Percentiles rank a stretch among this genome's conserved stretches.
These are phyloP conservation scores for Channa argus DNA, from an alignment of 2,113 vertebrate genomes.

Conservation along the genomic window DNA sequence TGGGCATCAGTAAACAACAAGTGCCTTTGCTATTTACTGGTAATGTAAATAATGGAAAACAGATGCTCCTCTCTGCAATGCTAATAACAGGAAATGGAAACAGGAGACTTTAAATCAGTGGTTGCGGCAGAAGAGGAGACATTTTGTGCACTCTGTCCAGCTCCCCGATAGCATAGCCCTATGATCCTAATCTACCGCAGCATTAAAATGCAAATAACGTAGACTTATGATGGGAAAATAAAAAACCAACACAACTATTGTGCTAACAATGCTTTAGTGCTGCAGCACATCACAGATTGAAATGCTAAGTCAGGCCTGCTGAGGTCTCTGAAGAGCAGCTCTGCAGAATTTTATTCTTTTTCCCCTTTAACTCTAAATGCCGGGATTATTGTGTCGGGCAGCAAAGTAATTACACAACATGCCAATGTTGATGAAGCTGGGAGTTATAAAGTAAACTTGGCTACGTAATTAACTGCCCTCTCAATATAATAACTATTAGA, in stretches of 20 bases:
- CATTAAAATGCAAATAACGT: neutral
- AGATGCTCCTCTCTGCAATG: conserved; percentile 26
- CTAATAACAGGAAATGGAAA: conserved; percentile 73
- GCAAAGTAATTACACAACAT: conserved; percentile 41
- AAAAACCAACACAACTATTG: neutral
- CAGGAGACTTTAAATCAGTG: conserved; percentile 32
- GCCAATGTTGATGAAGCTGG: conserved; percentile 26
- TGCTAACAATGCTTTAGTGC: neutral
- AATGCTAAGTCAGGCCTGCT: conserved; percentile 29
- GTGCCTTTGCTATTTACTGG: conserved; percentile 23
- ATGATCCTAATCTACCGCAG: neutral
- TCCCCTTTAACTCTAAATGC: conserved; percentile 17
- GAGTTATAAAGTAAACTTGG: conserved; percentile 48
- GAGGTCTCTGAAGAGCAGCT: conserved; percentile 33
- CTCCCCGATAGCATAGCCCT: conserved; percentile 6
- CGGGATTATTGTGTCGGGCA: conserved; percentile 28
- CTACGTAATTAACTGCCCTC: conserved; percentile 20
- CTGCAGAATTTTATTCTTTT: conserved; percentile 37
- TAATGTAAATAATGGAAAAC: conserved; percentile 31
- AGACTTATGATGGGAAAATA: neutral
- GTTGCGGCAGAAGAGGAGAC: conserved; percentile 32
- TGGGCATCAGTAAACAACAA: conserved; percentile 21
- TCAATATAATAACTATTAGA: conserved; percentile 29
- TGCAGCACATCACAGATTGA: conserved; percentile 16
- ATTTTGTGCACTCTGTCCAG: conserved; percentile 22